phyloP scores from a whole-genome alignment of 2,888 invertebrate species.

The Drosophila mimica region DNA sequence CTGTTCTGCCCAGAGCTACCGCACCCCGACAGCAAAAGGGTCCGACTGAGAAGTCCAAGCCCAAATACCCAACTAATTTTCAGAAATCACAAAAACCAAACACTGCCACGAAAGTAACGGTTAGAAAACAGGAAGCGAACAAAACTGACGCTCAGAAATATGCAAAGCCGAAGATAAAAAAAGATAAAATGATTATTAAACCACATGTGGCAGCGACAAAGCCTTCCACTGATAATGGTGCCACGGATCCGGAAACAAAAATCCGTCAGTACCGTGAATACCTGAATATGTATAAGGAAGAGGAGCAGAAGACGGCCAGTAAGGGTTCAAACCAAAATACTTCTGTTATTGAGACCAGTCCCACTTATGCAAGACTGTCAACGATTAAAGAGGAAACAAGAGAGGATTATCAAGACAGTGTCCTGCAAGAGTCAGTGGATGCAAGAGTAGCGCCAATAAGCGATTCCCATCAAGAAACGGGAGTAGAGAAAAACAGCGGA shows the following conservation, averaged over 20 bases:
- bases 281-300: slow-evolving; percentile 40
- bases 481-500: accelerated
- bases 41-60: background rate
- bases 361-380: slow-evolving; percentile 36
- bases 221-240: background rate
- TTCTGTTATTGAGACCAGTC: background rate
- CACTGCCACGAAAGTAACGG: background rate
- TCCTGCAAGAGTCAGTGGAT: background rate
- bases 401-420: too few species aligned
- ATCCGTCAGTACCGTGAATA: slow-evolving; percentile 39
- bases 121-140: slow-evolving; percentile 7
- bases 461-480: background rate
- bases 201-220: background rate
- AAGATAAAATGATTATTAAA: background rate
- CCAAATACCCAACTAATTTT: background rate
- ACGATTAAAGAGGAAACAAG: background rate
- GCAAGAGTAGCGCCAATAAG: background rate
- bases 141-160: background rate
- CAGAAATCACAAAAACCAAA: background rate
- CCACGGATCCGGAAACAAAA: background rate
- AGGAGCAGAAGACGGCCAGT: slow-evolving; percentile 37
- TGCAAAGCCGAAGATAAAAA: background rate
- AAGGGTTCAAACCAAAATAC: background rate
- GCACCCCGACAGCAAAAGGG: too few species aligned
- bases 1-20: background rate